Evolutionary conservation across 2,797 vertebrate species (phyloP), one percentile per base, ranked within the genome.

Genomic region (Denticeps clupeoides): DNA sequence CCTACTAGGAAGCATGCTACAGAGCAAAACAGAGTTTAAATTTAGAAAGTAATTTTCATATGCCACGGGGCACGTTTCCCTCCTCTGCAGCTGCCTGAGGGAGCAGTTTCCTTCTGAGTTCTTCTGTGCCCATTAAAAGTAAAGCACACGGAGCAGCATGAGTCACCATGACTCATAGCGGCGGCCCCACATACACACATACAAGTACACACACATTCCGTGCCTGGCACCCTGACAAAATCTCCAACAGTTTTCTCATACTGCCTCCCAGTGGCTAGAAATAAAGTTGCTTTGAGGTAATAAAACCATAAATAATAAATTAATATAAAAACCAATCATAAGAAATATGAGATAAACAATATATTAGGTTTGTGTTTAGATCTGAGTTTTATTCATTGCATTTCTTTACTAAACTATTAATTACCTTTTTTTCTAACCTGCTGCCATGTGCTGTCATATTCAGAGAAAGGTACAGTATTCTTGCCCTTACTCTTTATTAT

Each of bases 211-310:
- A 21, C 35, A 8, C 18, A 19, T 19, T 18, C 35, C 18, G 18
- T 19, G 21, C 18, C 35, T 38, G 35, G 35, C 35, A 38, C 35
- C 18, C 4, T 35, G 35, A 38, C 35, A 38, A 38, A 18, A 19
- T 19, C 38, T 18, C 21, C 18, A 38, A 10, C 16, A 16, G 8
- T 19, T 8, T 35, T 8, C 10, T 38, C 19, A 35, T 35, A 11
- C 35, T 38, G 35, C 35, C 35, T 35, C 38, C 35, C 38, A 35
- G 35, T 38, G 35, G 35, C n/a, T n/a, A n/a, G n/a, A n/a, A n/a
- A n/a, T n/a, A n/a, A n/a, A n/a, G 27, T 11, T 38, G 16, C 13
- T 35, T 5, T 21, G 16, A 21, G 35, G 18, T 8, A 38, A 21
- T 5, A 2, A 38, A 21, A n/a, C n/a, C n/a, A n/a, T n/a, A n/a